A percentile compares a stretch with the other conserved stretches of the same genome.
Conservation (phyloP, 2,797 vertebrate genomes). For the Passerculus sandwichensis region DNA sequence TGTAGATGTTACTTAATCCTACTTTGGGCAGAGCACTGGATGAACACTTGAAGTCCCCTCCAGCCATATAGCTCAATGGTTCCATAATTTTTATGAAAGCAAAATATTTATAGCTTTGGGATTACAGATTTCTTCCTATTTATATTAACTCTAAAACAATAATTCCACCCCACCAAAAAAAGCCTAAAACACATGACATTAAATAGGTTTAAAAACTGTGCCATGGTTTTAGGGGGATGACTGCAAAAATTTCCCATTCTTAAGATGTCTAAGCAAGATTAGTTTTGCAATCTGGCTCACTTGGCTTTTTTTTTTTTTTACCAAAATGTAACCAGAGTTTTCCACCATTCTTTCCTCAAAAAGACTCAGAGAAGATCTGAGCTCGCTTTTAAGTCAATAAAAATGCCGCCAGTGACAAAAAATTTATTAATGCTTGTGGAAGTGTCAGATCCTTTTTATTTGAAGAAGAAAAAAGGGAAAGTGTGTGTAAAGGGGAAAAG, state of each 20-base stretch:
- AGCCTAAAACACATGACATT: background rate
- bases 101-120: constrained; percentile 44
- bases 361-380: background rate
- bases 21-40: constrained; percentile 27
- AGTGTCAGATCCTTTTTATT: background rate
- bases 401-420: rapidly evolving
- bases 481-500: background rate
- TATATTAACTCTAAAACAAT: constrained; percentile 31
- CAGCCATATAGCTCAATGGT: constrained; percentile 46
- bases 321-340: background rate
- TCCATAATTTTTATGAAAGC: constrained; percentile 45
- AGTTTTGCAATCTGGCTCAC: background rate
- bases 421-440: background rate
- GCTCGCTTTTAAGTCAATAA: background rate
- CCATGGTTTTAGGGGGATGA: background rate
- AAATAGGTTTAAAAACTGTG: background rate
- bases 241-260: background rate
- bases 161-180: background rate
- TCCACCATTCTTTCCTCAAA: background rate
- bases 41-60: constrained; percentile 36
- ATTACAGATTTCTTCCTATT: constrained; percentile 53
- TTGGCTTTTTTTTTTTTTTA: background rate
- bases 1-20: constrained; percentile 60
- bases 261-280: background rate
- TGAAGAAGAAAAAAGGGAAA: background rate